These are phyloP conservation scores for Chaetura pelagica DNA, from an alignment of 2,113 vertebrate species.

Conservation along the genomic window DNA sequence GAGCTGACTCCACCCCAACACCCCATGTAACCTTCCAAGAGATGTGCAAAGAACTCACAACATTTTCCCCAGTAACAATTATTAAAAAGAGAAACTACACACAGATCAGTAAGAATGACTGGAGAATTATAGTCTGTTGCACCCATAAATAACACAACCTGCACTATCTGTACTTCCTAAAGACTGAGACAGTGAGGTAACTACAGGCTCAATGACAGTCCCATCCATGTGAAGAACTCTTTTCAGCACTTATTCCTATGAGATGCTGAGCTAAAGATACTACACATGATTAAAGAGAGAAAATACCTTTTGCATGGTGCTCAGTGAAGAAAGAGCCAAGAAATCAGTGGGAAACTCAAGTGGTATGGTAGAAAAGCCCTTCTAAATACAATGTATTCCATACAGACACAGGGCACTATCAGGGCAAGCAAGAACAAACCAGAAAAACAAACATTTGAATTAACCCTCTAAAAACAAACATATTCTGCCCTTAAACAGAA, in stretches of 20 bases:
- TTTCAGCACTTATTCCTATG: neutral
- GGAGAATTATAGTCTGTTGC: neutral
- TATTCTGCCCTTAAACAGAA: neutral
- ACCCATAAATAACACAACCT: neutral
- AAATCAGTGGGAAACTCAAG: neutral
- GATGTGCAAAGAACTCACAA: neutral
- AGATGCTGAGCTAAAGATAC: neutral
- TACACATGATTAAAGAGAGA: neutral
- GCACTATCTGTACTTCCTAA: neutral
- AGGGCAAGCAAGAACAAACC: neutral
- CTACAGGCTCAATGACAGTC: neutral
- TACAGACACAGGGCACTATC: neutral
- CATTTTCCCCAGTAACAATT: neutral
- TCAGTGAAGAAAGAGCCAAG: neutral
- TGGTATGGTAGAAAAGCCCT: fast-evolving
- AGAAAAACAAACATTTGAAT: neutral
- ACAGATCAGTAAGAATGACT: neutral
- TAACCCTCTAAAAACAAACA: neutral
- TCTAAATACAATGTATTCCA: neutral
- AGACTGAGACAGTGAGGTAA: neutral
- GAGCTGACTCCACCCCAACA: neutral
- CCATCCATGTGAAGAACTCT: neutral
- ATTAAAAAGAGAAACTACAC: neutral
- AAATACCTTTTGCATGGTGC: too few species aligned
- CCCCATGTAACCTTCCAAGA: neutral